These are phyloP conservation scores for Paragorgia papillata DNA, from an alignment of 92 coral and sea anemone species.

Conservation along the genomic window DNA sequence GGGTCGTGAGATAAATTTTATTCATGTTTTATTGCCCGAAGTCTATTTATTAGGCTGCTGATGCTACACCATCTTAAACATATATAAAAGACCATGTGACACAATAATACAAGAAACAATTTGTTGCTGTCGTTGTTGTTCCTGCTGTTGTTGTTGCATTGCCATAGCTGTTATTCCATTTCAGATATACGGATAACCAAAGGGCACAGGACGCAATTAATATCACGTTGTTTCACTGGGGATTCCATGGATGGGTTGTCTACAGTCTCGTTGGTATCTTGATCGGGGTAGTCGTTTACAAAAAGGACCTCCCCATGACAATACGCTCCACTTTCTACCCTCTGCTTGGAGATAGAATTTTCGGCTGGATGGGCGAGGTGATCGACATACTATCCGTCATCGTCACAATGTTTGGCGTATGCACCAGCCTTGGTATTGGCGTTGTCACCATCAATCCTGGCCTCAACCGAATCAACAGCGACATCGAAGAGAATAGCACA, in stretches of 20 bases:
- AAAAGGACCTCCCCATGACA: constrained; percentile 84
- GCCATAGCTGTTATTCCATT: too few species aligned
- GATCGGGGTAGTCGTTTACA: constrained; percentile 74
- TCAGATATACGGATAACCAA: constrained; percentile 81
- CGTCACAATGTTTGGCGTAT: constrained; percentile 91
- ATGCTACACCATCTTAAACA: too few species aligned
- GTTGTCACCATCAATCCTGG: constrained; percentile 79
- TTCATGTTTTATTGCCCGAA: too few species aligned
- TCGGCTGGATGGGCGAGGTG: constrained; percentile 77
- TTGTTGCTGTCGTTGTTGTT: too few species aligned
- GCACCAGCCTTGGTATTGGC: constrained; percentile 95
- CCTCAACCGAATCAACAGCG: constrained; percentile 49
- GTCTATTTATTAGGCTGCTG: too few species aligned
- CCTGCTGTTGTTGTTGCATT: too few species aligned
- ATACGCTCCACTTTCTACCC: constrained; percentile 89
- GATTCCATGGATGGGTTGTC: constrained; percentile 91
- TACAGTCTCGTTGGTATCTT: constrained; percentile 86
- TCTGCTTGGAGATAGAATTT: constrained; percentile 78
- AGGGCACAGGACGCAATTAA: constrained; percentile 88
- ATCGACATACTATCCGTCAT: constrained; percentile 82
- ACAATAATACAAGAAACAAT: too few species aligned
- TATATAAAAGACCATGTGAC: too few species aligned
- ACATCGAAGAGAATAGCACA: constrained; percentile 19
- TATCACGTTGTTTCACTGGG: constrained; percentile 92
- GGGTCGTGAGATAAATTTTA: too few species aligned